Base-by-base conservation (phyloP, 2,797 vertebrate species). In the Geotria australis region DNA sequence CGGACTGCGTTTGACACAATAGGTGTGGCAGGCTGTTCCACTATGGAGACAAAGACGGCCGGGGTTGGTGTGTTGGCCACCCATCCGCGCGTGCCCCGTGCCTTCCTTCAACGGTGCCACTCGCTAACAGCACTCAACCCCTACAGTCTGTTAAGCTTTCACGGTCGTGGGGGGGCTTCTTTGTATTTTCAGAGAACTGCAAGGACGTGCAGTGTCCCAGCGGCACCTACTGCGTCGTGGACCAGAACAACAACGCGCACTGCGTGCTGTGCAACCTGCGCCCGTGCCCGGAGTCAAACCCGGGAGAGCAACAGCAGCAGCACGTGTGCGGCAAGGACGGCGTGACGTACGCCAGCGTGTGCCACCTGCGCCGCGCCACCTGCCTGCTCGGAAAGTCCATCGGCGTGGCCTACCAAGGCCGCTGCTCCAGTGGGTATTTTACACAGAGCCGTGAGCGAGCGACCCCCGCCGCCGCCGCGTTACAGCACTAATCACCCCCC, bases 211-310 rank as follows among this genome's bases (percentile, higher is more conserved):
- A 79, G 62, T 98, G 89, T 65, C 83, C 83, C 1, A 86, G 89
- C 62, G 95, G 76, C 68, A 89, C 82, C 64, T 89, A 83, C 0
- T 95, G 89, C 63, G 89, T 98, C 46, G 86, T 98, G 67, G 89
- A 98, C 70, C 89, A 98, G 74, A 86, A 79, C n/a, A 95, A 91
- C 65, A 98, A 88, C 2, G 89, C 89, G 47, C 89, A 98, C 68
- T 98, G 89, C 11, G 89, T 98, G 70, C 91, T 80, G 3, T 98
- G 89, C 67, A 93, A 93, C 71, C 78, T 48, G 47, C 56, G 79
- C 66, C 79, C 89, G 73, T 98, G 89, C 68, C 85, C 85, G 65
- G 79, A 80, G 60, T 75, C 79, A 49, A 83, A 78, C n/a, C 76
- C 80, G 0, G 9, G n/a, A 9, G 51, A 55, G 51, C 88, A 94